Evolutionary conservation across 2,797 vertebrate species (phyloP).

Genomic region (Neoniphon sammara): DNA sequence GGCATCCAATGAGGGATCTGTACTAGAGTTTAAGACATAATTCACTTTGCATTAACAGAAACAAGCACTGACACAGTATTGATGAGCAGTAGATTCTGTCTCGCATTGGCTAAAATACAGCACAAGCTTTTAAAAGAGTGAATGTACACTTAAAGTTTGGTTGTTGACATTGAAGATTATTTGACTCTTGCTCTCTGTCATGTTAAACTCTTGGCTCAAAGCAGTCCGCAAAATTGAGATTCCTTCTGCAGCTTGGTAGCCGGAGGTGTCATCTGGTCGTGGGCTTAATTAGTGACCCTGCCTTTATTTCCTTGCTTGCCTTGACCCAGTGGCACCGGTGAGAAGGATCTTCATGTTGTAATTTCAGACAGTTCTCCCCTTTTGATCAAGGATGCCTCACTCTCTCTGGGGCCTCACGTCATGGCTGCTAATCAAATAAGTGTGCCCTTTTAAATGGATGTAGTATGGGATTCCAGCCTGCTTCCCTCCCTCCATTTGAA

Average conservation of each 20-base stretch:
- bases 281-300: conserved; percentile 53
- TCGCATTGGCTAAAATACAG: not conserved
- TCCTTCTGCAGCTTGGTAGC: conserved; percentile 36
- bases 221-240: conserved; percentile 32
- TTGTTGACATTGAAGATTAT: conserved; percentile 4
- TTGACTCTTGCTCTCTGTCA: not conserved
- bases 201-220: conserved; percentile 24
- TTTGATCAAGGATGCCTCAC: conserved; percentile 66
- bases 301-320: conserved; percentile 37
- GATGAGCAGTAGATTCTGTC: not conserved
- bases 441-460: conserved; percentile 73
- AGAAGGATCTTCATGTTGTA: conserved; percentile 53
- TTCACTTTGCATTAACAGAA: conserved; percentile 29
- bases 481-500: conserved; percentile 58
- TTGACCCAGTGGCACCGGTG: conserved; percentile 52
- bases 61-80: not conserved
- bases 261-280: conserved; percentile 35
- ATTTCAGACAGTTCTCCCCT: conserved; percentile 60
- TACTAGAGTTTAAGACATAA: conserved; percentile 11
- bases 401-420: conserved; percentile 63
- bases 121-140: not conserved
- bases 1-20: conserved; percentile 15
- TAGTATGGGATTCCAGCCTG: conserved; percentile 64
- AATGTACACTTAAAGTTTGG: not conserved
- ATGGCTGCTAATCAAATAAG: conserved; percentile 79